Evolutionary conservation across 2,888 invertebrate species (phyloP), one percentile per base, ranked within the genome.

Genomic region (Scrobipalpa atriplicella): DNA sequence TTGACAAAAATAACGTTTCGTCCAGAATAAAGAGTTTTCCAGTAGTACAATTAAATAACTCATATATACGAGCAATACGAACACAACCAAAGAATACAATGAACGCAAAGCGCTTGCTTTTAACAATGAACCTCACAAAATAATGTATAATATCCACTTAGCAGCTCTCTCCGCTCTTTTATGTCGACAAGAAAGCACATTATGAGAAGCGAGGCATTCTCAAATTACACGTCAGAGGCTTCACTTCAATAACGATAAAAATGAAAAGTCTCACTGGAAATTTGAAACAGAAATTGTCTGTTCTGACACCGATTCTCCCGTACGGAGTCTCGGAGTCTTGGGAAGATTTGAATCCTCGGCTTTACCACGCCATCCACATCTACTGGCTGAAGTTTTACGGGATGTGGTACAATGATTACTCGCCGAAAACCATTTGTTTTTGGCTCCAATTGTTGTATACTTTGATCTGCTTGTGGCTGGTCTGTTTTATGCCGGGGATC

Each of bases 301-400:
- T 79, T 73, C 76, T 80, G 65, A 75, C 75, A 47, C 82, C 81
- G 5, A 70, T 86, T 67, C 73, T 91, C 43, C 92, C 92, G 21
- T 91, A 88, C 72, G 91, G 91, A 47, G 85, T 87, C 11, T 67
- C 84, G 10, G 88, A 90, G 62, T 70, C 90, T 2, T 90, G 91
- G 92, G 89, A 90, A 62, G 83, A 85, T 73, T 82, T 92, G 39
- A 79, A 90, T 66, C 93, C 93, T 0, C 81, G 80, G 38, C 77
- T 93, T 65, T 93, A 90, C 73, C 90, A 86, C 66, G 87, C 90
- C 1, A 81, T 93, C 29, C 93, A 93, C 73, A 88, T 92, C 74
- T 93, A 89, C 77, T 93, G 93, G 92, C 79, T 93, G 29, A 93
- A 90, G 70, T 90, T 92, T 75, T 93, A 92, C 73, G 93, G 93